Conservation (phyloP, 2,888 invertebrate species). For the Cantharis lateralis region DNA sequence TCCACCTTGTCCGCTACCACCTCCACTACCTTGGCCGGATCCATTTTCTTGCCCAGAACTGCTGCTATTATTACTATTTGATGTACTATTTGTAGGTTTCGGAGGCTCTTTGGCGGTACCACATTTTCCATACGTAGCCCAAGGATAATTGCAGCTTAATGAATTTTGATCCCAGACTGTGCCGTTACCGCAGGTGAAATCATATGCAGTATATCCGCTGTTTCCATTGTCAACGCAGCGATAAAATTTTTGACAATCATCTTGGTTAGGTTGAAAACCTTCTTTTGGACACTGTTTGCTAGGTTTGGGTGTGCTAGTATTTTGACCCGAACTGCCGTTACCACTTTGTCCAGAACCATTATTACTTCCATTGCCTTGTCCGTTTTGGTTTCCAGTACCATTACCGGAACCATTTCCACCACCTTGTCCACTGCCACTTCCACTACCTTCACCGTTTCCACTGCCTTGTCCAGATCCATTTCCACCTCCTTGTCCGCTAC, state of each 20-base stretch:
- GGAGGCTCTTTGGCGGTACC: constrained; percentile 16
- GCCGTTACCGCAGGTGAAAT: constrained; percentile 71
- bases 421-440: neutral
- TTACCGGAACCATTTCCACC: neutral
- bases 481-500: constrained; percentile 3
- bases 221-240: constrained; percentile 68
- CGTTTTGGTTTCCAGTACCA: too few relatives aligned
- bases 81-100: neutral
- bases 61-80: neutral
- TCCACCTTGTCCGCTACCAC: too few relatives aligned
- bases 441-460: neutral
- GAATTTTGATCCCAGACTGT: constrained; percentile 30
- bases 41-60: neutral
- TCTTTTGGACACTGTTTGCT: constrained; percentile 15
- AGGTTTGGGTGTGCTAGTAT: neutral
- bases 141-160: constrained; percentile 17
- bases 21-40: neutral
- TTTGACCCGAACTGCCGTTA: neutral
- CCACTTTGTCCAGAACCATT: neutral
- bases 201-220: constrained; percentile 66
- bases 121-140: constrained; percentile 28
- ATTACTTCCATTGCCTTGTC: too few relatives aligned
- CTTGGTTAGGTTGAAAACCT: constrained; percentile 11
- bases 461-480: too few relatives aligned
- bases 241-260: constrained; percentile 75